These are phyloP conservation scores for Caradrina kadenii DNA, from an alignment of 2,888 invertebrate genomes.

Conservation along the genomic window DNA sequence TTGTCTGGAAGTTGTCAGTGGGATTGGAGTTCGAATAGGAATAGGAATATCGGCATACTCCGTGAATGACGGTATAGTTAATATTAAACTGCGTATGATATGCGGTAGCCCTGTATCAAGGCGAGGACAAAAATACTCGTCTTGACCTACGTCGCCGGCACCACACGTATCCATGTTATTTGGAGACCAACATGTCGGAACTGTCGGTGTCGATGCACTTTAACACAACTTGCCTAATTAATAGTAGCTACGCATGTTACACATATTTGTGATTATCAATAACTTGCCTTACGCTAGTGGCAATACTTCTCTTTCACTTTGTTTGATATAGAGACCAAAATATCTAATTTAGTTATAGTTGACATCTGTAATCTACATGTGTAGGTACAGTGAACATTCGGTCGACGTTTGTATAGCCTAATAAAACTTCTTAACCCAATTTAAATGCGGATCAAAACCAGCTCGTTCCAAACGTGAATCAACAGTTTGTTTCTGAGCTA, in stretches of 20 bases:
- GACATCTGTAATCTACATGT: constrained; percentile 5
- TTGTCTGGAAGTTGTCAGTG: constrained; percentile 66
- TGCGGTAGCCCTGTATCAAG: constrained; percentile 89
- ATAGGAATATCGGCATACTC: constrained; percentile 66
- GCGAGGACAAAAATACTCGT: constrained; percentile 87
- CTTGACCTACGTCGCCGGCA: constrained; percentile 86
- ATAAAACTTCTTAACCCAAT: constrained; percentile 35
- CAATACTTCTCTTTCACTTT: background rate
- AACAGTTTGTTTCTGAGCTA: constrained; percentile 65
- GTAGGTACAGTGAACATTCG: background rate
- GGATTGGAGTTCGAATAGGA: constrained; percentile 60
- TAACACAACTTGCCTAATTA: constrained; percentile 57
- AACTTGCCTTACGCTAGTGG: background rate
- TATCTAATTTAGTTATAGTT: background rate
- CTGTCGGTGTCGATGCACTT: constrained; percentile 76
- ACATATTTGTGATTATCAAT: constrained; percentile 9
- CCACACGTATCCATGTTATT: constrained; percentile 78
- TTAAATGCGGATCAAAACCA: constrained; percentile 20
- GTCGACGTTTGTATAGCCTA: constrained; percentile 6
- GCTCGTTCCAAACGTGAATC: constrained; percentile 46
- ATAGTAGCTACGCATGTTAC: constrained; percentile 1
- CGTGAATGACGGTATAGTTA: constrained; percentile 85
- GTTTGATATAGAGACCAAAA: background rate
- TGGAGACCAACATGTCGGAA: constrained; percentile 75
- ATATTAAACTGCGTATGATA: constrained; percentile 86